Evolutionary conservation across 2,797 vertebrate genomes (phyloP).

Genomic region (Spinus pinus): DNA sequence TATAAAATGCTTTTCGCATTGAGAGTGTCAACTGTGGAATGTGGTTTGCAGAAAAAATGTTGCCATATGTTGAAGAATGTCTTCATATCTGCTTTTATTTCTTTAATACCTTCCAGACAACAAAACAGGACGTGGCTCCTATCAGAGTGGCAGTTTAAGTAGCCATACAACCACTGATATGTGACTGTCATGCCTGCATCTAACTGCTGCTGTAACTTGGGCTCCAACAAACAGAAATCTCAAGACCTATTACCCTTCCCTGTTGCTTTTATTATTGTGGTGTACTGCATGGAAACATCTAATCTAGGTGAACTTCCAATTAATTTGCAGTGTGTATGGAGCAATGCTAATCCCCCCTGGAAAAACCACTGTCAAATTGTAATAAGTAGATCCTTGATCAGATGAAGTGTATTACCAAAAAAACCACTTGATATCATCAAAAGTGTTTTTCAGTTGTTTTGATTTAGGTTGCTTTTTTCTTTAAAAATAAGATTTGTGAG

Average conservation of each 20-base stretch:
- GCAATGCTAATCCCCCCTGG: not conserved
- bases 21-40: slow-evolving; percentile 15
- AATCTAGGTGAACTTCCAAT: not conserved
- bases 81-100: slow-evolving; percentile 49
- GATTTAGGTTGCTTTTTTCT: rapidly evolving
- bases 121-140: not conserved
- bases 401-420: not conserved
- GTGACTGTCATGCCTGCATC: not conserved
- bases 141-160: not conserved
- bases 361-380: not conserved
- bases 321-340: not conserved
- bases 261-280: not conserved
- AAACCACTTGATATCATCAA: not conserved
- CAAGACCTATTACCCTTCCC: not conserved
- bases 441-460: rapidly evolving
- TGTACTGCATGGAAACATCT: not conserved
- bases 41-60: slow-evolving; percentile 15
- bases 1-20: slow-evolving; percentile 25
- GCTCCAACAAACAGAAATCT: not conserved
- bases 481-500: not conserved
- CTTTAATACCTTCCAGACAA: slow-evolving; percentile 57
- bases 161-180: not conserved
- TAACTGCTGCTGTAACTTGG: not conserved
- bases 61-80: slow-evolving; percentile 35
- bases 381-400: not conserved